Base-by-base conservation (phyloP, 2,888 invertebrate genomes). In the Geophilus truncorum region DNA sequence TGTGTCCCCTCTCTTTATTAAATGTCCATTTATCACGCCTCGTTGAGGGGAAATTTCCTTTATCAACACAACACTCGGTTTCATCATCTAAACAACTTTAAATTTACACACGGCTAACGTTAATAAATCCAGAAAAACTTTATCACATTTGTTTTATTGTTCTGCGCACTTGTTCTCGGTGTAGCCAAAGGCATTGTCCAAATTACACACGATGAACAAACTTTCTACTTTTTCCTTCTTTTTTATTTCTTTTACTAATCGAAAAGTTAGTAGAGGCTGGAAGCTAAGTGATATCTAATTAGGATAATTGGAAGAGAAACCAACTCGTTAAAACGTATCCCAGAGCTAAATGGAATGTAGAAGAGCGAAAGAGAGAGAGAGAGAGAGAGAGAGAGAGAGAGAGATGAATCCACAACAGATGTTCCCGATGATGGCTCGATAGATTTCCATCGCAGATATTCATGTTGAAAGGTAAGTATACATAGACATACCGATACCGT, bases 1-100 rank as follows among this genome's bases (percentile, higher is more conserved):
- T 28, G 70, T 70, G 70, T 70, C 70, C 70, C 70, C 70, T 70
- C 70, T 70, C 70, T 70, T 70, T 70, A 70, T 70, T 70, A 70
- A 70, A 70, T 70, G 70, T 70, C 70, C 28, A 70, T 70, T 70
- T 70, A 70, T 70, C 70, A 70, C 70, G 70, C 70, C 70, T 70
- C 70, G 70, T 70, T 28, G 70, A 70, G 70, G 70, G 70, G 70
- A 70, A 70, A 70, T 70, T 28, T 70, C 70, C 70, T 23, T 1
- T 28, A 70, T 70, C 70, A 70, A 70, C 70, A 70, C 23, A 23
- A 70, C 70, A 70, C 70, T 70, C 70, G n/a, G 51, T 51, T 51
- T 51, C 51, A 51, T 51, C 51, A 51, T 21, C 51, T 7, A 51
- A 51, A 51, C 51, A n/a, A 18, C 51, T 45, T 45, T 51, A 51